Base-by-base conservation (phyloP, 2,797 vertebrate genomes). In the Echeneis naucrates region DNA sequence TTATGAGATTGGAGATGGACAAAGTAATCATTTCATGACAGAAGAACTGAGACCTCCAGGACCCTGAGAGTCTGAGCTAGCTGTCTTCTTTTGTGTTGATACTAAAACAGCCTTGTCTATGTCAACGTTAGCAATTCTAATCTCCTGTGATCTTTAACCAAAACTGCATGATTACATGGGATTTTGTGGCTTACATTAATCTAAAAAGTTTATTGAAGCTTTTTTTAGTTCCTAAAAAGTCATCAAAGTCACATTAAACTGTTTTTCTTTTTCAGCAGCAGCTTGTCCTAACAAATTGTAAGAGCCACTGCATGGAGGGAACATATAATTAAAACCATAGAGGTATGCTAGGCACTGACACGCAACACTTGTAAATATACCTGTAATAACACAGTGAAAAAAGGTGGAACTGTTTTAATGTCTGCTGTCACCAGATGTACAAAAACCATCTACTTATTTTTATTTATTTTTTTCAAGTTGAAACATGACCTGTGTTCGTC, bases 321-420 rank as follows among this genome's bases (percentile, higher is more conserved):
- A 37, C 48, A 59, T 79, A 42, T 58, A 52, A 79, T 86, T 79
- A 68, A 78, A 77, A 53, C 50, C 68, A 14, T 32, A 19, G 44
- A 60, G 27, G 57, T 37, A 63, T 78, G 65, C 68, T n/a, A 72
- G 68, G 51, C 24, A 63, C 60, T 55, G 58, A 78, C 68, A 77
- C 33, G 55, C 76, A 67, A 0, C 14, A 61, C 38, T 69, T 76
- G 69, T 84, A 81, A 73, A 79, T 58, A 71, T 68, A 77, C 79
- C 66, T 77, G 53, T 85, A 55, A 82, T 47, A 37, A 76, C 37
- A 72, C 12, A 52, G 17, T 38, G 1, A 26, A 58, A 82, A 30
- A 50, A 81, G 52, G 19, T 5, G n/a, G 37, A 55, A 47, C 58
- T 2, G 3, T 73, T 77, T 79, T 56, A 24, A 5, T 77, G 24